Evolutionary conservation across 1,140 invertebrate species (phyloP), one percentile per base, ranked within the genome.

Genomic region (Temnothorax curvispinosus): DNA sequence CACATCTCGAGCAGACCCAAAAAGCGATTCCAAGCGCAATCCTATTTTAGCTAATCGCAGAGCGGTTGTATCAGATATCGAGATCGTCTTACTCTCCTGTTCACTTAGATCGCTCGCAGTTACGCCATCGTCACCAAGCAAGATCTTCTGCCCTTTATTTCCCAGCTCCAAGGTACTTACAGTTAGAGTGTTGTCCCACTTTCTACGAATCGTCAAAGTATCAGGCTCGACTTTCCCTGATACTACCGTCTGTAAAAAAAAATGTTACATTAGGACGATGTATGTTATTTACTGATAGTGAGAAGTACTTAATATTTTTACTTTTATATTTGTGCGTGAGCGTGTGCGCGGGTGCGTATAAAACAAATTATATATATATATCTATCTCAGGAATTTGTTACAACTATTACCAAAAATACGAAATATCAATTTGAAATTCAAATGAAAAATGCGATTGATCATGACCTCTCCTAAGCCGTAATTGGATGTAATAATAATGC

Each of bases 381-480:
- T 27, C 0, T 27, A 27, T 27, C 21, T 21, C 27, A 27, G 27
- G 27, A 27, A 27, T 27, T 27, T 27, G 27, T 27, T 27, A 0
- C 27, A 27, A 27, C 27, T 1, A 27, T 27, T 27, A 27, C 27
- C 27, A 27, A 27, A 27, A 27, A 27, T 27, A 27, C 27, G 27
- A 27, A 27, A 27, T 27, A 27, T 27, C 27, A 27, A 27, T 27
- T 27, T 27, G 27, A 27, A 27, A 27, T 27, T 27, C 27, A 27
- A 27, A 27, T 27, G 9, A 44, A 9, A 44, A 60, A 58, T 27
- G 8, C 3, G 13, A 52, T 75, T 76, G 32, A 72, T 82, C 60
- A 88, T 94, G 15, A 97, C 97, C 96, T 98, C 98, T 87, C 98
- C 98, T 3, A 98, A 94, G 0, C 98, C 98, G 95, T 97, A 98